phyloP scores from a whole-genome alignment of 2,888 invertebrate species.

The Microctonus hyperodae region DNA sequence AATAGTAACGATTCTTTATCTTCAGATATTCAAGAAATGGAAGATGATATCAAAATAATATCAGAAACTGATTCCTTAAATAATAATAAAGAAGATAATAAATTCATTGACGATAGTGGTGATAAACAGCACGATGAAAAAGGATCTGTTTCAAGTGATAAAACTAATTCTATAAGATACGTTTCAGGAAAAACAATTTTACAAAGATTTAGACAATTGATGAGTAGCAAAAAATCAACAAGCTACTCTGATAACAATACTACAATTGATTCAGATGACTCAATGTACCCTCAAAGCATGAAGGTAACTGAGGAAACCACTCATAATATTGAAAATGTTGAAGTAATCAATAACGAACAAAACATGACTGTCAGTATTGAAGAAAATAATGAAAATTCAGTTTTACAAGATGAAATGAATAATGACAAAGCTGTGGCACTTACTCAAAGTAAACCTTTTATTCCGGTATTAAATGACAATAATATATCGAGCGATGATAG shows the following conservation, averaged over 20 bases:
- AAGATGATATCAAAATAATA: neutral
- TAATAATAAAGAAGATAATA: too few species aligned
- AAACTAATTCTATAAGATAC: neutral
- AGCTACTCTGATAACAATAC: slow-evolving; percentile 10
- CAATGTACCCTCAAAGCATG: neutral
- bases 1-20: neutral
- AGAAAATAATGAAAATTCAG: neutral
- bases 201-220: neutral
- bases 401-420: neutral
- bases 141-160: neutral
- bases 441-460: neutral
- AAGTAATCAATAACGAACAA: neutral
- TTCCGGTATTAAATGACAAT: slow-evolving; percentile 39
- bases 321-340: neutral
- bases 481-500: slow-evolving; percentile 31
- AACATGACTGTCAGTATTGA: neutral
- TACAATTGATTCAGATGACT: slow-evolving; percentile 40
- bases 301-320: neutral
- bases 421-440: neutral
- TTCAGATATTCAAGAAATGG: neutral
- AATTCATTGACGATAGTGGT: neutral
- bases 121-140: neutral
- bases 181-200: neutral
- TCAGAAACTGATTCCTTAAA: neutral
- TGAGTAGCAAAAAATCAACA: slow-evolving; percentile 3